These are phyloP conservation scores for Psylliodes chrysocephalus DNA, from an alignment of 2,888 invertebrate species.

Conservation along the genomic window DNA sequence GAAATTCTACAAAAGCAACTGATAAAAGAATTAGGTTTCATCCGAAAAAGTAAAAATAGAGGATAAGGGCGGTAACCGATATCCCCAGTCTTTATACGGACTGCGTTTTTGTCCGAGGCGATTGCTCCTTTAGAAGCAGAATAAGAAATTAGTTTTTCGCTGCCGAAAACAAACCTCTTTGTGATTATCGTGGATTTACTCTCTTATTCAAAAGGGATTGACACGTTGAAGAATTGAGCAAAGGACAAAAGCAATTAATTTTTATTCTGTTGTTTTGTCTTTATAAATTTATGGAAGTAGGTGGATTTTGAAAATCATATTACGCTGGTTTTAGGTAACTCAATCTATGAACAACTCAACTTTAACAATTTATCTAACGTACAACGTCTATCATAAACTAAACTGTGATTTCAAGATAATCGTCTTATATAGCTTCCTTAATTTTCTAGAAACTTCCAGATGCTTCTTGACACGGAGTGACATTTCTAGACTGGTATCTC, in stretches of 20 bases:
- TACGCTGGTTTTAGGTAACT: too few species aligned
- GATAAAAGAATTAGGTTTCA: not conserved
- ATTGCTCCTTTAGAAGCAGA: not conserved
- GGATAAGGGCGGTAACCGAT: not conserved
- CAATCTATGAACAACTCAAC: too few species aligned
- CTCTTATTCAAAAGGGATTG: conserved; percentile 1
- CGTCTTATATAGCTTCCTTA: too few species aligned
- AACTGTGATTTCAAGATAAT: too few species aligned
- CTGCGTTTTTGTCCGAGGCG: conserved; percentile 3
- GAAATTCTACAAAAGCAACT: not conserved
- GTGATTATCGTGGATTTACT: conserved; percentile 8
- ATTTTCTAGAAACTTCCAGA: too few species aligned
- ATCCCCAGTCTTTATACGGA: not conserved
- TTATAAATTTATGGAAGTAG: not conserved
- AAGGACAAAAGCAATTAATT: conserved; percentile 3
- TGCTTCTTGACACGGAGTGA: too few species aligned
- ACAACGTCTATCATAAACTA: too few species aligned
- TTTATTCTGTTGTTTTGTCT: not conserved
- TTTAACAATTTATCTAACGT: too few species aligned
- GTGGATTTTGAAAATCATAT: too few species aligned
- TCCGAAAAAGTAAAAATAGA: not conserved
- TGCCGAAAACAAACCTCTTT: conserved; percentile 11
- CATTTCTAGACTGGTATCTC: too few species aligned
- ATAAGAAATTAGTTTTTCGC: conserved; percentile 10
- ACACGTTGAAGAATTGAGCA: not conserved